phyloP scores from a whole-genome alignment of 1,140 invertebrate genomes.

The Drosophila kanapiae region DNA sequence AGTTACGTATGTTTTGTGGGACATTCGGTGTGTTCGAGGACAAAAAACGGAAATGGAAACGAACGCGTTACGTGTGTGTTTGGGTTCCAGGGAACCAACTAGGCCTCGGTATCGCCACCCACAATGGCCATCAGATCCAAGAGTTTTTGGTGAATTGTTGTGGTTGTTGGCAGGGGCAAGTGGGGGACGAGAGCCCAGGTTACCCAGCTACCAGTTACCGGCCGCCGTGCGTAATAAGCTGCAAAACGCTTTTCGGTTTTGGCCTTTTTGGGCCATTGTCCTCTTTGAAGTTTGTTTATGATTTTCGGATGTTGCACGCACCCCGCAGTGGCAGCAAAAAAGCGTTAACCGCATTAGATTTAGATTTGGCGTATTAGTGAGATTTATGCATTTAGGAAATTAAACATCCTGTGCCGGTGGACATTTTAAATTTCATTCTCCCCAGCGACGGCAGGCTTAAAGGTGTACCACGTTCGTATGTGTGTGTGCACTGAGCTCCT shows the following conservation, averaged over 20 bases:
- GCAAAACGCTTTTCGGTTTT: constrained; percentile 37
- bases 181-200: background rate
- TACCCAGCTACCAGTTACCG: constrained; percentile 16
- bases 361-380: constrained; percentile 72
- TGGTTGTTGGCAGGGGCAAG: constrained; percentile 35
- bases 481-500: constrained; percentile 14
- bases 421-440: constrained; percentile 47
- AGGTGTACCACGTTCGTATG: constrained; percentile 1
- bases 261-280: constrained; percentile 56
- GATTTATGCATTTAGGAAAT: constrained; percentile 85
- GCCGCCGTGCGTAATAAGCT: constrained; percentile 77
- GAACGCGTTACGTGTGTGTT: constrained; percentile 38
- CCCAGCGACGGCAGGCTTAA: background rate
- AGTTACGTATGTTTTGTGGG: constrained; percentile 27
- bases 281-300: constrained; percentile 84
- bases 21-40: constrained; percentile 20
- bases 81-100: constrained; percentile 13
- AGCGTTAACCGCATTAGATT: constrained; percentile 64
- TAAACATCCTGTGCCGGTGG: constrained; percentile 76
- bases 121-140: constrained; percentile 36
- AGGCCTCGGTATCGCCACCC: constrained; percentile 19
- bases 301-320: constrained; percentile 79
- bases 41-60: constrained; percentile 46
- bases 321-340: constrained; percentile 5
- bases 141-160: constrained; percentile 66